phyloP scores from a whole-genome alignment of 2,113 vertebrate genomes.

The Lagopus muta region DNA sequence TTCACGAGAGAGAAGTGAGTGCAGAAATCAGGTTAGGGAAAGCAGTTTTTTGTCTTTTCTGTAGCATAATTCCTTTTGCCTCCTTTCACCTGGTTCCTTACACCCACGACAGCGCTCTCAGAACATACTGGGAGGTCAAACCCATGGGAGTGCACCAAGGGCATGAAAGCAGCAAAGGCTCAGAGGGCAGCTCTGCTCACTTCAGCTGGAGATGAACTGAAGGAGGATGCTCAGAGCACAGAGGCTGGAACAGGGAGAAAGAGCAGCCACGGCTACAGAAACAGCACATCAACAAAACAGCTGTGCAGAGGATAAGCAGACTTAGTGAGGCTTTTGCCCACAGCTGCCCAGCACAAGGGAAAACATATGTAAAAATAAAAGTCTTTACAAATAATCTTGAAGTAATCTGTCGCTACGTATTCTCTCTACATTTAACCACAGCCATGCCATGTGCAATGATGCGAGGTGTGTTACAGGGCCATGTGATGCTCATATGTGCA shows the following conservation, averaged over 20 bases:
- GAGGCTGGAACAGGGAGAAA: background rate
- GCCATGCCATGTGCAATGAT: fast-evolving
- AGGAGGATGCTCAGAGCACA: background rate
- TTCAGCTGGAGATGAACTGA: background rate
- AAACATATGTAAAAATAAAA: background rate
- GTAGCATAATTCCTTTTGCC: background rate
- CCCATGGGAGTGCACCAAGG: background rate
- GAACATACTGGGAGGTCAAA: background rate
- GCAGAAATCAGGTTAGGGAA: background rate
- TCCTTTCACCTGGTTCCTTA: background rate
- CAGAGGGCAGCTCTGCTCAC: background rate
- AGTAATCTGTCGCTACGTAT: background rate
- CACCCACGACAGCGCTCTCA: background rate
- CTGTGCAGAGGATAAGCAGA: slow-evolving; percentile 9
- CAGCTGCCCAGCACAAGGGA: background rate
- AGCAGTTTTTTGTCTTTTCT: background rate
- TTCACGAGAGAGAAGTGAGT: background rate
- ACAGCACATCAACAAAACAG: background rate
- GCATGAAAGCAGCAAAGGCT: background rate
- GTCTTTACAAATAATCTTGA: background rate
- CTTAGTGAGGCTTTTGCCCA: background rate
- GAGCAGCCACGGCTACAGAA: background rate
- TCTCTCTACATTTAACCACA: background rate
- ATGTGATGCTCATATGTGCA: fast-evolving
- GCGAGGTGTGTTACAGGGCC: background rate